These are phyloP conservation scores for Meandrina meandrites DNA, from an alignment of 92 coral and sea anemone genomes.

Conservation along the genomic window DNA sequence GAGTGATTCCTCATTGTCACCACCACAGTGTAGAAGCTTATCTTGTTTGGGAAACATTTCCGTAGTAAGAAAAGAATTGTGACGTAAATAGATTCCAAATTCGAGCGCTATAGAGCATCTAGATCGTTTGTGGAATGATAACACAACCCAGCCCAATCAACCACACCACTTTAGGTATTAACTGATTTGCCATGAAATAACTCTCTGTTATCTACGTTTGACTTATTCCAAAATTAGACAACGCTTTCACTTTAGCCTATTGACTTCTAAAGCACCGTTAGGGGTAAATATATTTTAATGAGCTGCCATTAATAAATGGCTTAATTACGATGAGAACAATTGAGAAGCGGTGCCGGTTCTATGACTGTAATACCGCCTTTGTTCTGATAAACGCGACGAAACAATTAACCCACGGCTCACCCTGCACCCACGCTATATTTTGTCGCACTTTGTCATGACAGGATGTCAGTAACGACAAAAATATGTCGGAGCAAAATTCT, in stretches of 20 bases:
- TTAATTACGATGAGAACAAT: conserved; percentile 21
- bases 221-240: conserved; percentile 2
- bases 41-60: conserved; percentile 20
- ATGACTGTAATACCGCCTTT: conserved; percentile 1
- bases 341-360: conserved; percentile 6
- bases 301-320: conserved; percentile 17
- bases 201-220: conserved; percentile 9
- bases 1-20: neutral
- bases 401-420: conserved; percentile 19
- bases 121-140: neutral
- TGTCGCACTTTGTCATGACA: conserved; percentile 1
- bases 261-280: conserved; percentile 20
- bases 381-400: neutral
- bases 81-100: neutral
- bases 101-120: neutral
- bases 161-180: neutral
- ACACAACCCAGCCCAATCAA: neutral
- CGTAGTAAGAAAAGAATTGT: neutral
- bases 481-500: neutral
- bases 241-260: conserved; percentile 12
- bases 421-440: neutral
- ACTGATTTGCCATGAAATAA: conserved; percentile 21
- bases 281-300: conserved; percentile 31
- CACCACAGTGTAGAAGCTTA: neutral
- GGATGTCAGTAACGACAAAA: neutral